Evolutionary conservation across 1,140 invertebrate genomes (phyloP).

Genomic region (Leptinotarsa defecta): DNA sequence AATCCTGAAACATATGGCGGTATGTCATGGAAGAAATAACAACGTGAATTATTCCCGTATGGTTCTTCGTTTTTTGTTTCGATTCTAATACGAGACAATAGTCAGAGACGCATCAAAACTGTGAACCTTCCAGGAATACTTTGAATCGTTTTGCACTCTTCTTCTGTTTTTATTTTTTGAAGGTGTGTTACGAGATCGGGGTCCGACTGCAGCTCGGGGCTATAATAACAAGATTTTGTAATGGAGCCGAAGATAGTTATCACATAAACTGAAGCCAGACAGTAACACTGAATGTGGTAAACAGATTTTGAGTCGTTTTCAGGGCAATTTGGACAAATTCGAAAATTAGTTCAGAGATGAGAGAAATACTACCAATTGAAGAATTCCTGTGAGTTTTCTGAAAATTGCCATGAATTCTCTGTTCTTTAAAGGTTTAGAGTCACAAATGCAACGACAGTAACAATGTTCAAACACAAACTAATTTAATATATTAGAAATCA

Average conservation of each 20-base stretch:
- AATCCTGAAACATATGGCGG: not conserved
- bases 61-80: not conserved
- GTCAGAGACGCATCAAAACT: constrained; percentile 9
- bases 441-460: too few relatives aligned
- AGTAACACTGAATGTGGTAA: not conserved
- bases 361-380: too few relatives aligned
- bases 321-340: not conserved
- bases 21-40: constrained; percentile 12
- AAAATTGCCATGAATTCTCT: too few relatives aligned
- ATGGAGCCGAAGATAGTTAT: constrained; percentile 15
- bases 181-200: constrained; percentile 11
- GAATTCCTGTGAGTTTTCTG: too few relatives aligned
- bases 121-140: constrained; percentile 21
- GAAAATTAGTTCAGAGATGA: too few relatives aligned
- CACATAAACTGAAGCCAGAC: constrained; percentile 6
- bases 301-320: not conserved
- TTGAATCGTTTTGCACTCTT: constrained; percentile 11
- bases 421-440: too few relatives aligned
- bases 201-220: not conserved
- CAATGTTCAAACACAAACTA: too few relatives aligned
- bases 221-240: constrained; percentile 22
- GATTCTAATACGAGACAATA: constrained; percentile 12
- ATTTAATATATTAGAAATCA: too few relatives aligned
- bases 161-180: constrained; percentile 6
- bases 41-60: not conserved